Evolutionary conservation across 1,140 invertebrate species (phyloP), one percentile per base, ranked within the genome.

Genomic region (Zaprionus capensis): DNA sequence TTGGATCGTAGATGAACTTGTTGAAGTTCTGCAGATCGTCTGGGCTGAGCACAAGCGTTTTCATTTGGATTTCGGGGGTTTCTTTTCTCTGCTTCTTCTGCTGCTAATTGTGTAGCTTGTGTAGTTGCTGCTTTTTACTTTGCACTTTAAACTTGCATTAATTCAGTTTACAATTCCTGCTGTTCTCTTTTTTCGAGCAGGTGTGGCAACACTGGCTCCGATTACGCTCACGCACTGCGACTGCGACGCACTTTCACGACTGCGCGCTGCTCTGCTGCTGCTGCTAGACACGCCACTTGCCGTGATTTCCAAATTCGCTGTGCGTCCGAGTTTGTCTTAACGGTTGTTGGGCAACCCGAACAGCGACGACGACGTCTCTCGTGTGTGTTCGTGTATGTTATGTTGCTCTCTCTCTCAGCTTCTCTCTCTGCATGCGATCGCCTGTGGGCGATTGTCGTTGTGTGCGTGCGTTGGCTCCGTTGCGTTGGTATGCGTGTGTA

Each of bases 1-100:
- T 91, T 7, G 90, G 90, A 82, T 91, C 90, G 70, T 91, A 91
- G 34, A 91, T 91, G 80, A 91, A 91, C 78, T 91, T 91, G 71
- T 81, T 91, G 57, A 91, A 91, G 79, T 91, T 91, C 81, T 91
- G 90, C 70, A 91, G 79, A 76, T 91, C 90, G 71, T 91, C 90
- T 28, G 80, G 81, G 72, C 85, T 91, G 36, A 91, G 78, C 51
- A 91, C 82, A 58, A 91, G 44, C 49, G 90, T 91, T 91, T 91
- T 91, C 90, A 91, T 91, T 90, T 91, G 90, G 62, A 78, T 51
- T 70, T 67, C 57, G 41, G 56, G 38, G 51, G 7, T 58, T 24
- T 15, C 11, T 28, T 41, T n/a, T 49, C 26, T 20, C 12, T 44
- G 3, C 28, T 53, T 49, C 9, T 31, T 58, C 7, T 44, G 66